Evolutionary conservation across 1,140 invertebrate species (phyloP).

Genomic region (Eueides isabella): DNA sequence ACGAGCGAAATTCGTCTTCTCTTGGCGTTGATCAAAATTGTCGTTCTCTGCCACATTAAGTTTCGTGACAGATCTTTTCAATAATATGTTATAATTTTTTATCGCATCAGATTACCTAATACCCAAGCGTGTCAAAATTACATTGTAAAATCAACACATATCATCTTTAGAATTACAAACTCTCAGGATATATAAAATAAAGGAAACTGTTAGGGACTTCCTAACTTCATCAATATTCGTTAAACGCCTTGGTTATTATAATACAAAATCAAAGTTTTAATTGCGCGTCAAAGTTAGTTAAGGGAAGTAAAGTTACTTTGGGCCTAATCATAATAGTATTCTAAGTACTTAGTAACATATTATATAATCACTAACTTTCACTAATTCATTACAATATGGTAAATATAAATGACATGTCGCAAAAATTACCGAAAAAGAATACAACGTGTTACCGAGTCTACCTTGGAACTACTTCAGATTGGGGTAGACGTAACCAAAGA

Average conservation of each 20-base stretch:
- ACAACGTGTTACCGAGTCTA: too few species aligned
- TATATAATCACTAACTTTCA: too few species aligned
- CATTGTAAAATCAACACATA: background rate
- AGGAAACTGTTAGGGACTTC: background rate
- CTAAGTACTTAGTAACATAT: background rate
- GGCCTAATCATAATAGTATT: background rate
- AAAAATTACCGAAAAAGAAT: too few species aligned
- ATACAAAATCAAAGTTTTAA: conserved; percentile 19
- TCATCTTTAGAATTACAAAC: background rate
- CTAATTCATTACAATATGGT: too few species aligned
- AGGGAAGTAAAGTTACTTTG: background rate
- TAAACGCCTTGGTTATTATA: background rate
- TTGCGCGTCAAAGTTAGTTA: conserved; percentile 9
- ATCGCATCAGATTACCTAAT: background rate
- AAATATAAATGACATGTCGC: too few species aligned
- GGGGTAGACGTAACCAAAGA: too few species aligned
- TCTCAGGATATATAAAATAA: background rate
- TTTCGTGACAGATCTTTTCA: too few species aligned
- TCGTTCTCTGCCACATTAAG: too few species aligned
- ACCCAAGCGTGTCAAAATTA: background rate
- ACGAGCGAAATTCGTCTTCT: too few species aligned
- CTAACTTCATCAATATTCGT: conserved; percentile 15
- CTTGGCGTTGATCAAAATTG: too few species aligned
- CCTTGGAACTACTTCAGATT: too few species aligned
- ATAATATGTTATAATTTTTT: too few species aligned